phyloP scores from a whole-genome alignment of 2,113 vertebrate genomes.

The Oryzias celebensis region DNA sequence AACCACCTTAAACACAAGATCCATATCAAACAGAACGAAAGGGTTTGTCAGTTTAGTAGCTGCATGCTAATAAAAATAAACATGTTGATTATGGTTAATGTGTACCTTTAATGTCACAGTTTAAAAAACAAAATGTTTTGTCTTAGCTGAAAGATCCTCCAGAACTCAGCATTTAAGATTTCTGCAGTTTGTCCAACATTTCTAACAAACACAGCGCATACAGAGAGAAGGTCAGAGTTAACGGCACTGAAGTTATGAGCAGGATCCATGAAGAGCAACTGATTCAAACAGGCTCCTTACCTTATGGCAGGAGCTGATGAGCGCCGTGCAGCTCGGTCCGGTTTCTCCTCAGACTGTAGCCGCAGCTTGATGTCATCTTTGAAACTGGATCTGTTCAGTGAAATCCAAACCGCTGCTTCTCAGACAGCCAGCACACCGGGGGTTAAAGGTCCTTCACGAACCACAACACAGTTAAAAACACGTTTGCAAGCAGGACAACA shows the following conservation, averaged over 20 bases:
- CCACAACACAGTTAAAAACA: neutral
- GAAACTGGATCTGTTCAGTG: slow-evolving; percentile 60
- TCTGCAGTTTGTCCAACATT: neutral
- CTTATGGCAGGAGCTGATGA: slow-evolving; percentile 27
- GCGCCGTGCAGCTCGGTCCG: slow-evolving; percentile 11
- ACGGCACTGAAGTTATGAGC: too few relatives aligned
- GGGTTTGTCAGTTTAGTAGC: neutral
- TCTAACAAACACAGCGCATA: neutral
- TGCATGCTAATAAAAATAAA: neutral
- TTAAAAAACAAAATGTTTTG: too few relatives aligned
- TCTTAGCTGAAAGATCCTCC: too few relatives aligned
- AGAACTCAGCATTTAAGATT: neutral
- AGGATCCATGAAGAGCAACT: neutral
- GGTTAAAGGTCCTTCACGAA: neutral
- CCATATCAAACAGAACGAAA: neutral
- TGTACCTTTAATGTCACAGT: too few relatives aligned
- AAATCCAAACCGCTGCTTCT: slow-evolving; percentile 55
- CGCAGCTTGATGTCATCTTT: slow-evolving; percentile 38
- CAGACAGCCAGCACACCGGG: slow-evolving; percentile 4
- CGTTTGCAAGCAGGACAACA: neutral
- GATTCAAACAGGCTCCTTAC: slow-evolving; percentile 14
- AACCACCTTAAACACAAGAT: slow-evolving; percentile 22
- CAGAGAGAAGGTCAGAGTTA: neutral
- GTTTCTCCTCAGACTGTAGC: slow-evolving; percentile 21
- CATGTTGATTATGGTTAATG: too few relatives aligned